phyloP scores from a whole-genome alignment of 1,140 invertebrate species.

The Meloidogyne floridensis region DNA sequence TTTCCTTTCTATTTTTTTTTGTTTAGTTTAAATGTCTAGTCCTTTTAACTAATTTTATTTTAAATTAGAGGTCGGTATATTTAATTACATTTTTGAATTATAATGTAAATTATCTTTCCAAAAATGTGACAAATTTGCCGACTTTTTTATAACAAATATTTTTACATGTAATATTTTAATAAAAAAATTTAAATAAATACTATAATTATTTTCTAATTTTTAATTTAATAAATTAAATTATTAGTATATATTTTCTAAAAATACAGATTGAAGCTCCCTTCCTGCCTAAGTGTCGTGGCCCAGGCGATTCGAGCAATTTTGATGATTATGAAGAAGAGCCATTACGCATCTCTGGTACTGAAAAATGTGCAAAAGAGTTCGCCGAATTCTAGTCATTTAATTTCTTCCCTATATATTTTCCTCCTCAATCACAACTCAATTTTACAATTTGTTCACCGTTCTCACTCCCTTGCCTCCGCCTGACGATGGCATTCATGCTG shows the following conservation, averaged over 20 bases:
- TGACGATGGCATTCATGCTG: constrained; percentile 1
- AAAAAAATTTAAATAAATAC: too few species aligned
- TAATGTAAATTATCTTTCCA: too few species aligned
- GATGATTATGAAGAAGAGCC: constrained; percentile 98
- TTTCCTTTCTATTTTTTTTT: not conserved
- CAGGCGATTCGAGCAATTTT: constrained; percentile 95
- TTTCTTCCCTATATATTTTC: not conserved
- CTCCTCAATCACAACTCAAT: not conserved
- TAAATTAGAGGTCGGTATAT: too few species aligned
- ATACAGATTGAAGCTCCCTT: constrained; percentile 85
- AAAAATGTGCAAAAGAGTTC: constrained; percentile 97
- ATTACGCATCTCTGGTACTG: constrained; percentile 89
- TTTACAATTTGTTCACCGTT: not conserved
- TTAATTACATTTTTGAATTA: too few species aligned
- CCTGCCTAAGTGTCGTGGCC: constrained; percentile 91
- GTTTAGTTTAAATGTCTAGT: not conserved
- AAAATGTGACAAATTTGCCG: too few species aligned
- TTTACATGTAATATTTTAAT: too few species aligned
- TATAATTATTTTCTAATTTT: not conserved
- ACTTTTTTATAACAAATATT: too few species aligned
- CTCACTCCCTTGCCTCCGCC: not conserved
- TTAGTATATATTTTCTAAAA: not conserved
- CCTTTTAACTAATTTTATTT: not conserved
- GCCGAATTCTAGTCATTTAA: constrained; percentile 76
- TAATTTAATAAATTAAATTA: too few species aligned